A percentile compares a stretch with the other conserved stretches of the same genome.
phyloP scores from a whole-genome alignment of 2,888 invertebrate species.

The Ophonus ardosiacus region DNA sequence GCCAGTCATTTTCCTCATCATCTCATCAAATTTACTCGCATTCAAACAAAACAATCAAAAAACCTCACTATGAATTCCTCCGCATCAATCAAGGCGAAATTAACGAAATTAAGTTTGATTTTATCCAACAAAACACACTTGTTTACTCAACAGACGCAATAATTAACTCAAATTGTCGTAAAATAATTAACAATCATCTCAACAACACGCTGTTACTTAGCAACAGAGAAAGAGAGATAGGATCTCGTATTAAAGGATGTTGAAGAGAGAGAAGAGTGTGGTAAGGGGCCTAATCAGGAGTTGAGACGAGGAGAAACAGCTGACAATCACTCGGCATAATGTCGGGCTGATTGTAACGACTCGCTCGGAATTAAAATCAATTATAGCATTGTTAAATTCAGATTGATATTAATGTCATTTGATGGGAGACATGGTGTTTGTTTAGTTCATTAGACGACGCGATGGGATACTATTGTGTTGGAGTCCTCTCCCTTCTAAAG shows the following conservation, averaged over 20 bases:
- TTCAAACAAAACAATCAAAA: constrained; percentile 46
- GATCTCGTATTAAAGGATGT: neutral
- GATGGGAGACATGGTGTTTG: constrained; percentile 54
- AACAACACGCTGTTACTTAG: constrained; percentile 25
- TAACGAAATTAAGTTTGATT: constrained; percentile 58
- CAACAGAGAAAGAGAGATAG: constrained; percentile 40
- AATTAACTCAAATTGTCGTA: constrained; percentile 62
- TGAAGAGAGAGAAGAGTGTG: constrained; percentile 24
- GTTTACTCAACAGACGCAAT: constrained; percentile 63
- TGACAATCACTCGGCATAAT: constrained; percentile 63
- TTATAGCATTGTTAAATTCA: constrained; percentile 63
- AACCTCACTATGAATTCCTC: neutral
- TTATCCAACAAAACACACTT: constrained; percentile 51
- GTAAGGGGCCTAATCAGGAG: constrained; percentile 44
- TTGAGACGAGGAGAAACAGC: constrained; percentile 49
- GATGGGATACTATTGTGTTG: constrained; percentile 55
- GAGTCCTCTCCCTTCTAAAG: constrained; percentile 11
- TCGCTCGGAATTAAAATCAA: constrained; percentile 61
- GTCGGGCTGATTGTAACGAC: constrained; percentile 61
- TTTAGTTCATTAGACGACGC: constrained; percentile 59
- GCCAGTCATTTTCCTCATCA: constrained; percentile 16
- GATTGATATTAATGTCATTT: constrained; percentile 63
- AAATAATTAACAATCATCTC: constrained; percentile 60
- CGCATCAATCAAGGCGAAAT: constrained; percentile 45
- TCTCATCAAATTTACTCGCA: constrained; percentile 42